A percentile compares a stretch with the other conserved stretches of the same genome.
These are phyloP conservation scores for Nicator chloris DNA, from an alignment of 2,113 vertebrate genomes.

Conservation along the genomic window DNA sequence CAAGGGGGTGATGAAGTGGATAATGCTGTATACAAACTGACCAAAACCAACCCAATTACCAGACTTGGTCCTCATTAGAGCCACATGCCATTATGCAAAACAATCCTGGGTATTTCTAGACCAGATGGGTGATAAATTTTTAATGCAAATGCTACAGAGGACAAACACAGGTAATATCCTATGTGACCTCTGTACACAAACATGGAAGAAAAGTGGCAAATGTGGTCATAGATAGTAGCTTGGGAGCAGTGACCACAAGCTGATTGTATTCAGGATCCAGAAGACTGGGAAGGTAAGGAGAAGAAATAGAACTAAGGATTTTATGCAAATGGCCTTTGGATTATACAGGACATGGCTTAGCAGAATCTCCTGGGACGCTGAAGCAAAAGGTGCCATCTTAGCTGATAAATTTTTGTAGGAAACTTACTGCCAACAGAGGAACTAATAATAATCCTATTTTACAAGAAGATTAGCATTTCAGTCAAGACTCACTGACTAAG, in stretches of 20 bases:
- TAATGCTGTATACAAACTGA: neutral
- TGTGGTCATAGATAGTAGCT: neutral
- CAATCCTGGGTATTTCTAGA: neutral
- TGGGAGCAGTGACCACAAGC: neutral
- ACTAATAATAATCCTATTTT: neutral
- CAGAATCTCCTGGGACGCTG: neutral
- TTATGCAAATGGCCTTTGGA: neutral
- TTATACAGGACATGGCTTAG: neutral
- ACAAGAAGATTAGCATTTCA: neutral
- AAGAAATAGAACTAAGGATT: neutral
- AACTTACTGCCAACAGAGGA: neutral
- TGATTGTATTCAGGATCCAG: neutral
- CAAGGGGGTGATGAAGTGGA: accelerated
- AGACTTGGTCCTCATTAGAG: neutral
- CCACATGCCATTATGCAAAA: neutral
- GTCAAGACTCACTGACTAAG: neutral
- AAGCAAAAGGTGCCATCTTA: neutral
- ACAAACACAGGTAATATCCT: neutral
- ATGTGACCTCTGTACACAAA: neutral
- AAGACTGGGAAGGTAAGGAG: neutral
- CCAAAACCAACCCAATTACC: neutral
- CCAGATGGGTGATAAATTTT: neutral
- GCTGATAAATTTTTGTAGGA: neutral
- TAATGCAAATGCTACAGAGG: neutral
- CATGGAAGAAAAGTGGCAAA: neutral